phyloP scores from a whole-genome alignment of 1,140 invertebrate genomes.

The Drosophila persimilis region DNA sequence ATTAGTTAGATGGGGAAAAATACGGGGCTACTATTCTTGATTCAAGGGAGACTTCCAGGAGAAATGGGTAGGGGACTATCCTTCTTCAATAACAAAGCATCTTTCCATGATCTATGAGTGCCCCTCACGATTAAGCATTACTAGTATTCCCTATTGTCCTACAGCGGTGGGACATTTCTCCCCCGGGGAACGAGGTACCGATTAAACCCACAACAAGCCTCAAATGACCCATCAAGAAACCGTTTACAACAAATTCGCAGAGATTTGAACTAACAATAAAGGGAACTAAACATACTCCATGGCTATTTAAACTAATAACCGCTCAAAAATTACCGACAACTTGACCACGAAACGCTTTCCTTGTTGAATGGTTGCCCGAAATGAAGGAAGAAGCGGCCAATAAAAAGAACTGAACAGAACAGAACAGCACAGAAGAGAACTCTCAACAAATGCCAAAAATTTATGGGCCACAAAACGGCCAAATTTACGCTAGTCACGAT shows the following conservation, averaged over 20 bases:
- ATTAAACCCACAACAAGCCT: neutral
- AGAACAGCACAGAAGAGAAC: neutral
- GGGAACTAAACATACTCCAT: conserved; percentile 6
- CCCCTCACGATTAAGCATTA: no score
- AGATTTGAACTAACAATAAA: conserved; percentile 42
- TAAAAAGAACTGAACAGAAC: no score
- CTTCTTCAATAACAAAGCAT: no score
- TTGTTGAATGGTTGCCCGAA: neutral
- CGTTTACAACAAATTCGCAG: conserved; percentile 47
- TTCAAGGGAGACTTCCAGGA: no score
- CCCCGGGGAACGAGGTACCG: no score
- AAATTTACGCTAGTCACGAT: conserved; percentile 67
- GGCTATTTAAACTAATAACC: conserved; percentile 63
- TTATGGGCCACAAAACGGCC: conserved; percentile 44
- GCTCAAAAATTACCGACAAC: conserved; percentile 43
- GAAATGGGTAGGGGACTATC: no score
- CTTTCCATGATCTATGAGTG: neutral
- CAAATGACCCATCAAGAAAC: conserved; percentile 20
- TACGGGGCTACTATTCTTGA: no score
- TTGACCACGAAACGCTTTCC: conserved; percentile 5
- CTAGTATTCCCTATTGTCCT: no score
- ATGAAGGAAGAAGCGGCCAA: no score
- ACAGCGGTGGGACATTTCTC: neutral
- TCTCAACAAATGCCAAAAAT: conserved; percentile 48
- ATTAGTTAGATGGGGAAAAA: no score